These are phyloP conservation scores for Scolopax rusticola DNA, from an alignment of 2,797 vertebrate genomes.

Conservation along the genomic window DNA sequence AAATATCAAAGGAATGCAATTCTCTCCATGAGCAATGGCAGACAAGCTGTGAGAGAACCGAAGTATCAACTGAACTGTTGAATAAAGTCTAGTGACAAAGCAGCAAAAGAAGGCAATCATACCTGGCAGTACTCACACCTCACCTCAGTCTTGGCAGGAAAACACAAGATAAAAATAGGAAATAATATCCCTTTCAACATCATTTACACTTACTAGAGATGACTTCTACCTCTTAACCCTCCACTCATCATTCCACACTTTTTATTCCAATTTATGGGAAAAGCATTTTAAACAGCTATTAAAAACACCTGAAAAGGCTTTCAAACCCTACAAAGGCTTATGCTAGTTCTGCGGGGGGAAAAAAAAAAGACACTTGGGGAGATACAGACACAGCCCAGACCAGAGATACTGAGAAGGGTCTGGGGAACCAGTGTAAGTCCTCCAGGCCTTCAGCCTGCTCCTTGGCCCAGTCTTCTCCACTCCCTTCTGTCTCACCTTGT, in stretches of 20 bases:
- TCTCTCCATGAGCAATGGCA: not conserved
- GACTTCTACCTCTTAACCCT: not conserved
- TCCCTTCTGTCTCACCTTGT: not conserved
- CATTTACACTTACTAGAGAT: not conserved
- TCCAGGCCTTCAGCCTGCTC: not conserved
- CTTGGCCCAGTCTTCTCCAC: not conserved
- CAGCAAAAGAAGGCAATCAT: not conserved
- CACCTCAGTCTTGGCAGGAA: not conserved
- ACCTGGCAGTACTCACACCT: not conserved
- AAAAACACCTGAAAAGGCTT: not conserved
- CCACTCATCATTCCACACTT: not conserved
- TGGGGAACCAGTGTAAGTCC: not conserved
- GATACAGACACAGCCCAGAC: not conserved
- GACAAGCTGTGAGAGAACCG: not conserved
- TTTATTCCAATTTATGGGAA: not conserved
- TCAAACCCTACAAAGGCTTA: not conserved
- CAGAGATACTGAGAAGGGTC: not conserved
- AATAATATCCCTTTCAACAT: not conserved
- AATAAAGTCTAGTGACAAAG: not conserved
- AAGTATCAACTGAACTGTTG: not conserved
- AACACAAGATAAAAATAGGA: not conserved
- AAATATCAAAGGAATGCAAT: not conserved
- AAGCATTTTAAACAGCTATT: not conserved
- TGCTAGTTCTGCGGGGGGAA: accelerated
- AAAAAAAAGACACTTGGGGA: not conserved